Percentiles rank a stretch among this genome's conserved stretches.
These are phyloP conservation scores for Apodemia hepburni DNA, from an alignment of 2,888 invertebrate species.

Conservation along the genomic window DNA sequence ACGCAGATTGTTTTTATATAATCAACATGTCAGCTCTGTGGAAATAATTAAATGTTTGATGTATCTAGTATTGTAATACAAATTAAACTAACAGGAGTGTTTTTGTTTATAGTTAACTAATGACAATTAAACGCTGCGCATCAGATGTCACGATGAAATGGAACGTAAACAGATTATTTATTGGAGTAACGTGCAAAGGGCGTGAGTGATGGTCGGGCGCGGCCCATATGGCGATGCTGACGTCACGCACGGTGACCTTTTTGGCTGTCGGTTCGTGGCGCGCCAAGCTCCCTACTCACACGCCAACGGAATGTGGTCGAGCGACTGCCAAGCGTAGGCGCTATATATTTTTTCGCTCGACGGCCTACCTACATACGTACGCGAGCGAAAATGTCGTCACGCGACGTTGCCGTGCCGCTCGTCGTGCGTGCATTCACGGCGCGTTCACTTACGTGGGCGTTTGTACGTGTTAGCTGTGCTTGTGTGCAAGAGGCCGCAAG, in stretches of 20 bases:
- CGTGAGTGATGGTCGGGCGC: slow-evolving; percentile 47
- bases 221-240: slow-evolving; percentile 69
- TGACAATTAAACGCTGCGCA: slow-evolving; percentile 23
- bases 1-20: neutral
- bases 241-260: slow-evolving; percentile 75
- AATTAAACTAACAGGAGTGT: neutral
- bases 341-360: slow-evolving; percentile 73
- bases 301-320: slow-evolving; percentile 76
- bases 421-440: slow-evolving; percentile 70
- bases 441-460: slow-evolving; percentile 71
- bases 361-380: slow-evolving; percentile 75
- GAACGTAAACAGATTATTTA: slow-evolving; percentile 46
- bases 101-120: slow-evolving; percentile 26
- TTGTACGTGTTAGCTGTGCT: slow-evolving; percentile 44
- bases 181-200: slow-evolving; percentile 48
- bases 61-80: neutral
- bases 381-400: slow-evolving; percentile 81
- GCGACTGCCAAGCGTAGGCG: slow-evolving; percentile 76
- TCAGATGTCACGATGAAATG: slow-evolving; percentile 35
- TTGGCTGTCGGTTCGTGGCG: slow-evolving; percentile 63
- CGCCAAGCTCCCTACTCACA: slow-evolving; percentile 58
- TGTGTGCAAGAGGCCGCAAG: slow-evolving; percentile 71
- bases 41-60: neutral
- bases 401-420: slow-evolving; percentile 76
- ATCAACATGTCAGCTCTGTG: neutral